Base-by-base conservation (phyloP, 2,888 invertebrate species). In the Agriopis aurantiaria region DNA sequence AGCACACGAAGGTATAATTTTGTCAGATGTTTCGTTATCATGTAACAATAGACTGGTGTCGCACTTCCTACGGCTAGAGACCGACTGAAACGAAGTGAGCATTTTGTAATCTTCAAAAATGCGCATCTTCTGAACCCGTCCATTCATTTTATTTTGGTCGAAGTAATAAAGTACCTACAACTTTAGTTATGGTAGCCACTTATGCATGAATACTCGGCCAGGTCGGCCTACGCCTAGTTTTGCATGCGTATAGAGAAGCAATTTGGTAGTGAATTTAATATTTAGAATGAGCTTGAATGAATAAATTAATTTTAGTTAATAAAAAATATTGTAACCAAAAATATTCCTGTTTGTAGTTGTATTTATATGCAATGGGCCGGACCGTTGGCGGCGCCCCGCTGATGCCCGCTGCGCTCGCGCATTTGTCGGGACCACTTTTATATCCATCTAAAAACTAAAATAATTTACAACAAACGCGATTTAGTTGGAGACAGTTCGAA, bases 391-490 rank as follows among this genome's bases (percentile, higher is more conserved):
- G 86, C 85, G 73, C 81, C 89, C 92, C 88, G 88, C 89, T 87
- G 88, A 68, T 73, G 74, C 80, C 76, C 78, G 85, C 84, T 85
- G 88, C 85, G 90, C 80, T 70, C 73, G 79, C 77, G 82, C 88
- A 84, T 85, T 87, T 85, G 86, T 86, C 86, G 85, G 85, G 82
- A 75, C 86, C 80, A 86, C 82, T 88, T 89, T 89, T 86, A 85
- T 88, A 85, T 82, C 82, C 82, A 84, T 85, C 81, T 87, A 91
- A 91, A 91, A 91, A 88, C 86, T 82, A 81, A 83, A 88, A 90
- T 88, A 88, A 90, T 90, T 87, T 89, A 88, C 84, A 82, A 83
- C 82, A 80, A 83, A 84, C 80, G 78, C 80, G 81, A 81, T 70
- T 59, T 80, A 80, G 82, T 82, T 83, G 81, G 78, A 85, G 81